Base-by-base conservation (phyloP, 2,888 invertebrate species). In the Hylaea fasciaria region DNA sequence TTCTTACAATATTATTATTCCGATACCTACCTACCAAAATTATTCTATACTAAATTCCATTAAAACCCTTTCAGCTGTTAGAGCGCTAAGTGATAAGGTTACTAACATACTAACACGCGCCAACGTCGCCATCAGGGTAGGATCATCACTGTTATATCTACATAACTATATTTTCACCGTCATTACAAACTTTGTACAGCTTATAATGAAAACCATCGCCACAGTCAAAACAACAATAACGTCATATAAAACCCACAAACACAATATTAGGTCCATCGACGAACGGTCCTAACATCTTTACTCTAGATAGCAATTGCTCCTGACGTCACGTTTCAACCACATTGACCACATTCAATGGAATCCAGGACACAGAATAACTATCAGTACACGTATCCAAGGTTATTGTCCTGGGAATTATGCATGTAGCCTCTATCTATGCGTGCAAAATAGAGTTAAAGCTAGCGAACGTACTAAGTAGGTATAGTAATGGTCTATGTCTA, bases 281-380 rank as follows among this genome's bases (percentile, higher is more conserved):
- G 5, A 7, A 32, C 32, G 1, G 32, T 10, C 9, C 32, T 32
- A 32, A 7, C 4, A 45, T 43, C 29, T 49, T 29, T 41, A 52
- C 40, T 62, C 43, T 41, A 56, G 35, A 37, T 62, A 43, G 56
- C 72, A 70, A 74, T 67, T 71, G 75, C 71, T 74, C 57, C 40
- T 65, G 60, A 58, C 58, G 64, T 66, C 68, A 68, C 48, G 50
- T 80, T 72, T 68, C 70, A 72, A 76, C 77, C 74, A 73, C 72
- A 71, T 73, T 77, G 72, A 79, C 73, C 72, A 70, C 77, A 78
- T 72, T 74, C 76, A 75, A 55, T 60, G 80, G 81, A 82, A 85
- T 83, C 80, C 78, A 76, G 76, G 32, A 82, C 12, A 12, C 16
- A 17, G 14, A 16, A 16, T 40, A 14, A 40, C 9, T 43, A 32